Percentiles rank a stretch among this genome's conserved stretches.
These are phyloP conservation scores for Ceyx melanurus DNA, from an alignment of 2,113 vertebrate species.

Conservation along the genomic window DNA sequence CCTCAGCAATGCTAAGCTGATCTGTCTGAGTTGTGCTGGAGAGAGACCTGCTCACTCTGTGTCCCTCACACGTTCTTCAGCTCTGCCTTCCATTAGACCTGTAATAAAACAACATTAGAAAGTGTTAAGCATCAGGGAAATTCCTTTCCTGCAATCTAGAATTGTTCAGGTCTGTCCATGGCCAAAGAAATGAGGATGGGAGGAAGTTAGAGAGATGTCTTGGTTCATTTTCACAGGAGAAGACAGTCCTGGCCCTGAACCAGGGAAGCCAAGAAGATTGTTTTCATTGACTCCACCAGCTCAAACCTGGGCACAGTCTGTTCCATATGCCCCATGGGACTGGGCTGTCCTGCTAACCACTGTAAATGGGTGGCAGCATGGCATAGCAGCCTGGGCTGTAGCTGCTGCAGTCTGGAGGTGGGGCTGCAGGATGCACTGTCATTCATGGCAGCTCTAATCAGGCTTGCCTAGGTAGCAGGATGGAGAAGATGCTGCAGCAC, in stretches of 20 bases:
- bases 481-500: neutral
- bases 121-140: neutral
- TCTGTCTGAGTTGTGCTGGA: neutral
- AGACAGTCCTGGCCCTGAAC: neutral
- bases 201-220: neutral
- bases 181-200: neutral
- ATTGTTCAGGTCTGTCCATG: neutral
- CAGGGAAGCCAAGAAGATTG: neutral
- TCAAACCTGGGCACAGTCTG: neutral
- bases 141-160: neutral
- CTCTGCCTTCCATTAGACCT: neutral
- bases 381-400: neutral
- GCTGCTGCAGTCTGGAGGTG: neutral
- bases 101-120: neutral
- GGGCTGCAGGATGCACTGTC: neutral
- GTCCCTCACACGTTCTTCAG: neutral
- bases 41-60: neutral
- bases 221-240: neutral
- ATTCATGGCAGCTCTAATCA: neutral
- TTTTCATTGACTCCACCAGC: neutral
- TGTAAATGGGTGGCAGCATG: neutral
- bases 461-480: neutral
- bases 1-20: neutral
- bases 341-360: rapidly evolving
- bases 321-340: neutral